Evolutionary conservation across 2,113 vertebrate genomes (phyloP).

Genomic region (Hoplias malabaricus): DNA sequence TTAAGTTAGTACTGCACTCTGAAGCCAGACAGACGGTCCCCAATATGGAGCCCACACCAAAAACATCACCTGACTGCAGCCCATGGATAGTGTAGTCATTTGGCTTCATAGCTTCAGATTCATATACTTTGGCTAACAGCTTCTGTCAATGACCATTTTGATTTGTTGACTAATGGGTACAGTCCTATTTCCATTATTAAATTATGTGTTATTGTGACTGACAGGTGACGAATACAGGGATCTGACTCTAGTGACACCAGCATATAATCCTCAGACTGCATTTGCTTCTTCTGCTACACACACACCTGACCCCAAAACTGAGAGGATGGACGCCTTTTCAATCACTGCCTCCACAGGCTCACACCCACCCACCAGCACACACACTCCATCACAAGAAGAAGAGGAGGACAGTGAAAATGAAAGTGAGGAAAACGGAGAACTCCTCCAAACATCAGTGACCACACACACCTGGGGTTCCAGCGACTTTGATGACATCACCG

Average conservation of each 20-base stretch:
- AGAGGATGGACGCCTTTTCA: not conserved
- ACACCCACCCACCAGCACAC: not conserved
- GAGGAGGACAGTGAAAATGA: conserved; percentile 13
- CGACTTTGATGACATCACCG: not conserved
- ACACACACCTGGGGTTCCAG: not conserved
- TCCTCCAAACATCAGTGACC: not conserved
- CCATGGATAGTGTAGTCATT: too few species aligned
- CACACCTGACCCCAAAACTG: not conserved
- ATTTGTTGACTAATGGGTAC: not conserved
- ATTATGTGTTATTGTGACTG: not conserved
- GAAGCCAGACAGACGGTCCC: too few species aligned
- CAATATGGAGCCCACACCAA: too few species aligned
- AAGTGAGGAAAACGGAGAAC: conserved; percentile 2
- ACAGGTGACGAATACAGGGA: conserved; percentile 9
- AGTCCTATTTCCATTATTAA: too few species aligned
- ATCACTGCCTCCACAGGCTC: too few species aligned
- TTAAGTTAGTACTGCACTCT: too few species aligned
- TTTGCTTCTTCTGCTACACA: not conserved
- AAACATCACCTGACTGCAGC: too few species aligned
- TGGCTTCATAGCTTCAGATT: too few species aligned
- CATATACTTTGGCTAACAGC: too few species aligned
- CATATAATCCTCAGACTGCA: not conserved
- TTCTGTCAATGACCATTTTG: too few species aligned
- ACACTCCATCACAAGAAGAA: not conserved
- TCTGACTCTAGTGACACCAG: not conserved